Conservation (phyloP, 1,140 invertebrate species). For the Drosophila ercepeae region DNA sequence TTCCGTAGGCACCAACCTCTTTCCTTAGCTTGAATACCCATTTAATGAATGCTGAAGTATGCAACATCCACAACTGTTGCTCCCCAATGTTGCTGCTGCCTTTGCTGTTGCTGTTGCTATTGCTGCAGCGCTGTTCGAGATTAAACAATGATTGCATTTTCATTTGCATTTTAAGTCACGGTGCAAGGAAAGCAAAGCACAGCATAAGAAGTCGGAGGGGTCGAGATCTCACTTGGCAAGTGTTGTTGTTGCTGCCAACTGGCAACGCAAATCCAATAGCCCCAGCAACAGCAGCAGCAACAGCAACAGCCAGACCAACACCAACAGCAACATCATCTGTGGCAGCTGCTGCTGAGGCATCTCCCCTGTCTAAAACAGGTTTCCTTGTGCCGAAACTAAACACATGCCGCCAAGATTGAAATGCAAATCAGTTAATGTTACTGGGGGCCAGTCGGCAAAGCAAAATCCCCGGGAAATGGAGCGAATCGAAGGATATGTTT, state of each 20-base stretch:
- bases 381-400: constrained; percentile 65
- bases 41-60: not conserved
- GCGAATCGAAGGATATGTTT: constrained; percentile 1
- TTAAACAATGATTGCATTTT: constrained; percentile 83
- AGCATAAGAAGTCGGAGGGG: constrained; percentile 51
- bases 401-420: constrained; percentile 79
- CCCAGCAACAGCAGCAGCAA: constrained; percentile 28
- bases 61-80: constrained; percentile 52
- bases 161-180: constrained; percentile 82
- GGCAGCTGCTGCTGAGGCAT: constrained; percentile 45
- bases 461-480: constrained; percentile 1
- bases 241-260: constrained; percentile 50
- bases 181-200: constrained; percentile 52
- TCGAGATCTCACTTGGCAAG: constrained; percentile 67
- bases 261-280: constrained; percentile 20
- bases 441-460: constrained; percentile 8
- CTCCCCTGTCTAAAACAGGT: constrained; percentile 56
- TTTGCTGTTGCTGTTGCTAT: constrained; percentile 35
- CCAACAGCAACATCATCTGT: constrained; percentile 25
- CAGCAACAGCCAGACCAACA: constrained; percentile 26
- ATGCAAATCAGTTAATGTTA: constrained; percentile 79
- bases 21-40: not conserved
- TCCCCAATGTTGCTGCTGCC: constrained; percentile 37
- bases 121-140: constrained; percentile 70
- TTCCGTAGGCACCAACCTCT: not conserved